Evolutionary conservation across 2,888 invertebrate species (phyloP), one percentile per base, ranked within the genome.

Genomic region (Rhorus exstirpatorius): DNA sequence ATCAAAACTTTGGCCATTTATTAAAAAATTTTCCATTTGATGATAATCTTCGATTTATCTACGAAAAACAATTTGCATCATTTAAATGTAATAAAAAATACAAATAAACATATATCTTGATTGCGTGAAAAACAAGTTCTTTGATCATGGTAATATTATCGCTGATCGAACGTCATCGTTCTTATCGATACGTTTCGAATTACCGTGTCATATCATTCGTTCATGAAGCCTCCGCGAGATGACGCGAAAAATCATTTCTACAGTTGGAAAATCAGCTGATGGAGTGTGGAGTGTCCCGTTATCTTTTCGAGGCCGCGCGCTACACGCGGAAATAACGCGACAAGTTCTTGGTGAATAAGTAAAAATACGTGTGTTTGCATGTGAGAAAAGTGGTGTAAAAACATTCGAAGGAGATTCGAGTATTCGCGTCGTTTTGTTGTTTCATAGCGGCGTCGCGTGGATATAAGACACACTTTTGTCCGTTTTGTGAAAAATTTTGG

Each of bases 231-330:
- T 3, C 17, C 68, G 53, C 21, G 14, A 14, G 53, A 24, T 24
- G 38, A 38, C 53, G 68, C 67, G 14, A 14, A 3, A 21, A 1
- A 17, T 14, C 14, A 7, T n/a, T 68, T 21, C n/a, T 12, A 10
- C 49, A 67, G 68, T 41, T 68, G 68, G 38, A 55, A 21, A 14
- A 53, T 53, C 68, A 68, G 68, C 68, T 68, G 68, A 41, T 53
- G 24, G 53, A n/a, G n/a, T n/a, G 3, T 31, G 6, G 6, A 53
- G 8, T 17, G 49, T 41, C 38, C 14, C 38, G 53, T 51, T 17
- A 38, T 53, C 53, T 7, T 17, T 38, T 1, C 24, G 21, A 31
- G 38, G 24, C 21, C n/a, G 7, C 2, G 19, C 10, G 19, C 2
- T 31, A 31, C n/a, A 31, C 31, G 31, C 6, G n/a, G 31, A 31